phyloP scores from a whole-genome alignment of 2,113 vertebrate species.

The Cyprinus carpio region DNA sequence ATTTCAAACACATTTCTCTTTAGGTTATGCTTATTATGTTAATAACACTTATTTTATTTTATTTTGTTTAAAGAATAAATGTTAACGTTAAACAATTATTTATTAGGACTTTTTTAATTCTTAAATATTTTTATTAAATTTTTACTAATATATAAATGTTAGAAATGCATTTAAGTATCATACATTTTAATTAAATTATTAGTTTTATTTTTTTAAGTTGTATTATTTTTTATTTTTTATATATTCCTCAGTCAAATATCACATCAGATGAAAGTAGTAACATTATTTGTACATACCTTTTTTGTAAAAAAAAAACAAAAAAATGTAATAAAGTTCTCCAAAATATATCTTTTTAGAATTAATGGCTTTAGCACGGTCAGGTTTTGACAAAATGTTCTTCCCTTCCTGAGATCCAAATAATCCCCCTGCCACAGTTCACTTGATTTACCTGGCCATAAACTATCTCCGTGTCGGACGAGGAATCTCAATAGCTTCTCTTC shows the following conservation, averaged over 20 bases:
- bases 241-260: background rate
- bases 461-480: background rate
- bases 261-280: background rate
- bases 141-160: no score
- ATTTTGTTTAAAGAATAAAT: no score
- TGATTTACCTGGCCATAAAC: slow-evolving; percentile 45
- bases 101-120: no score
- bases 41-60: no score
- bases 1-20: background rate
- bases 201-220: background rate
- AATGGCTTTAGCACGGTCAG: background rate
- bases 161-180: no score
- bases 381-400: slow-evolving; percentile 15
- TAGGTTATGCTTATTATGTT: no score
- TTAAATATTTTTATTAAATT: no score
- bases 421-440: slow-evolving; percentile 21
- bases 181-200: background rate
- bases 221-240: background rate
- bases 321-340: background rate
- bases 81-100: no score
- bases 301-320: no score
- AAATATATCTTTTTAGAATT: background rate
- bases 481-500: slow-evolving; percentile 32
- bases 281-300: background rate
- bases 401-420: slow-evolving; percentile 41